phyloP scores from a whole-genome alignment of 2,113 vertebrate species.

The Meles meles region DNA sequence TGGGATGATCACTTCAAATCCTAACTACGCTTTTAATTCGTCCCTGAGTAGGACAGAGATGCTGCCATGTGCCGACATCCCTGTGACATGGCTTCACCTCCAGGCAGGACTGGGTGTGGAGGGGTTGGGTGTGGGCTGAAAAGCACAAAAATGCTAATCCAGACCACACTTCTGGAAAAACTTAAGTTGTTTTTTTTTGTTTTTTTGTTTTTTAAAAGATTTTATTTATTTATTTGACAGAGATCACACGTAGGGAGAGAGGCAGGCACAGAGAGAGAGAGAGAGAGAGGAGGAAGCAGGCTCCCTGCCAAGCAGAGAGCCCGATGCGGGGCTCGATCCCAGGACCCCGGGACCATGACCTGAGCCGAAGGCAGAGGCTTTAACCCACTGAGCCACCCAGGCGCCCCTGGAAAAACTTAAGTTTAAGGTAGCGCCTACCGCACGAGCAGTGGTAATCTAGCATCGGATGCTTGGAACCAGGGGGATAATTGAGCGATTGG shows the following conservation, averaged over 20 bases:
- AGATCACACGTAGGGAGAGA: too few relatives aligned
- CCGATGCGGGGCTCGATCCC: too few relatives aligned
- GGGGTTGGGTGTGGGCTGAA: not conserved
- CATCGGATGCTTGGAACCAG: not conserved
- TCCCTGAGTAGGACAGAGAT: not conserved
- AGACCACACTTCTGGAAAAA: not conserved
- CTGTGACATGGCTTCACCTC: not conserved
- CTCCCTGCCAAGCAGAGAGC: too few relatives aligned
- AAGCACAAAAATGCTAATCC: not conserved
- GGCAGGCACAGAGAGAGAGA: too few relatives aligned
- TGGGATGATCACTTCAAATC: not conserved
- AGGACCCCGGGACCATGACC: too few relatives aligned
- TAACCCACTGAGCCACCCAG: too few relatives aligned
- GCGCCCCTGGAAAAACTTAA: not conserved
- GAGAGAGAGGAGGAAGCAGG: too few relatives aligned
- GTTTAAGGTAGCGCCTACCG: rapidly evolving
- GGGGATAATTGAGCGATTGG: not conserved
- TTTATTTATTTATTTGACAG: too few relatives aligned
- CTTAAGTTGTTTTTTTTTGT: too few relatives aligned
- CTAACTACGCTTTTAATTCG: not conserved
- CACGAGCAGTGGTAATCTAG: not conserved
- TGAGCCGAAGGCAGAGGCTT: too few relatives aligned
- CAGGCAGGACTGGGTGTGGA: not conserved
- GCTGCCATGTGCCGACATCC: rapidly evolving
- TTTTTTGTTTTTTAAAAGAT: too few relatives aligned